Evolutionary conservation across 2,113 vertebrate genomes (phyloP), one percentile per base, ranked within the genome.

Genomic region (Rostratula benghalensis): DNA sequence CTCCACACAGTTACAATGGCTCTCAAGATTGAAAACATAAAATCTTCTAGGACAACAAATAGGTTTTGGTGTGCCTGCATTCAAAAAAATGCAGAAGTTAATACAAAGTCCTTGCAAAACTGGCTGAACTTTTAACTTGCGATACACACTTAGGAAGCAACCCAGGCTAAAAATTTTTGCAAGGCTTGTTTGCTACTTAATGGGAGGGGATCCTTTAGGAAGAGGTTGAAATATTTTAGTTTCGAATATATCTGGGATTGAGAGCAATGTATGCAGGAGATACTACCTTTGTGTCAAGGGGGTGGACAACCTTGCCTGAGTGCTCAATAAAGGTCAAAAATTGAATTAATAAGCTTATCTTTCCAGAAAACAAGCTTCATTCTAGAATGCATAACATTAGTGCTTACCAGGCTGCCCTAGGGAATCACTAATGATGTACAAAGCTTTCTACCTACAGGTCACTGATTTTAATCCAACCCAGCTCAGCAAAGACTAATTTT

Each of bases 341-440:
- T 87, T 70, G 78, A 96, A 96, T 96, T 95, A 93, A 95, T 88
- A 97, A 80, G 71, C 82, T 96, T 96, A 83, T 95, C 82, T 95
- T 96, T 96, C 93, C 67, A 96, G 95, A 96, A 96, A 96, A 95
- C 84, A 96, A 88, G 90, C 50, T 90, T 85, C 31, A 10, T 93
- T 96, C 94, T 94, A 94, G 93, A 97, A 96, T 75, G 59, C 45
- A 79, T 93, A 94, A 83, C 70, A 65, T 90, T 85, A 96, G 50
- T 69, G 67, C 87, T 95, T 91, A 88, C 87, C 4, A 3, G 75
- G n/a, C 59, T 95, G 75, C 91, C 90, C 71, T 80, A 65, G 92
- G 93, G 87, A 95, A 69, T 94, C 70, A 43, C 84, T 93, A 95
- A 95, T 76, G 82, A 95, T 77, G 54, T 93, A 97, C 82, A 93